Evolutionary conservation across 1,140 invertebrate species (phyloP).

Genomic region (Cherax destructor): DNA sequence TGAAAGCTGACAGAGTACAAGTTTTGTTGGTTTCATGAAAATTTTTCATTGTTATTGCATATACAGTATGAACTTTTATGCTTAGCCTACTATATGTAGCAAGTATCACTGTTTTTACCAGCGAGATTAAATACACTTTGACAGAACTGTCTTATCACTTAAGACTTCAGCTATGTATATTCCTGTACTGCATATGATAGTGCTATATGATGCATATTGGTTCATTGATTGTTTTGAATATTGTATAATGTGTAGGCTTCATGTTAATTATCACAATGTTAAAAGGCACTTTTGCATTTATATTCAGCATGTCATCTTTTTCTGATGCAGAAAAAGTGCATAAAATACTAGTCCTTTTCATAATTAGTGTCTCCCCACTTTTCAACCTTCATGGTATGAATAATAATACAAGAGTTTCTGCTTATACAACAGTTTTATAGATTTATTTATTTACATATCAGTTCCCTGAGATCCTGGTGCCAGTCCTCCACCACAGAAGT

Average conservation of each 20-base stretch:
- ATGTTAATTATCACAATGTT: not conserved
- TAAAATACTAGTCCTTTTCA: not conserved
- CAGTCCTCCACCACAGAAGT: not conserved
- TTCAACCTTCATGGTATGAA: not conserved
- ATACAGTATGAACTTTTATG: too few relatives aligned
- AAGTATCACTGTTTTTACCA: too few relatives aligned
- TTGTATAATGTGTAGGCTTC: not conserved
- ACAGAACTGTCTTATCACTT: too few relatives aligned
- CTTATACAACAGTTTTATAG: not conserved
- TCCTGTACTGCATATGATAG: too few relatives aligned
- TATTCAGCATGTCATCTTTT: not conserved
- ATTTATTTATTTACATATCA: not conserved
- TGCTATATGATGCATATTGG: not conserved
- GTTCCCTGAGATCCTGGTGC: not conserved
- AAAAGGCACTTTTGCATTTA: not conserved
- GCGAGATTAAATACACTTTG: too few relatives aligned
- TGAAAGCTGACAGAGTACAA: too few relatives aligned
- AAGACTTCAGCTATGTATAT: too few relatives aligned
- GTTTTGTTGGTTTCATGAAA: too few relatives aligned
- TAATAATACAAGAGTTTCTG: slow-evolving; percentile 8
- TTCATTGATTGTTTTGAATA: not conserved
- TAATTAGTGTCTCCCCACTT: not conserved
- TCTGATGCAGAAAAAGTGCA: not conserved
- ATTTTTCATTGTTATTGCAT: too few relatives aligned
- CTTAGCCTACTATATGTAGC: too few relatives aligned